Conservation (phyloP, 2,113 vertebrate genomes). For the Anoura caudifer region DNA sequence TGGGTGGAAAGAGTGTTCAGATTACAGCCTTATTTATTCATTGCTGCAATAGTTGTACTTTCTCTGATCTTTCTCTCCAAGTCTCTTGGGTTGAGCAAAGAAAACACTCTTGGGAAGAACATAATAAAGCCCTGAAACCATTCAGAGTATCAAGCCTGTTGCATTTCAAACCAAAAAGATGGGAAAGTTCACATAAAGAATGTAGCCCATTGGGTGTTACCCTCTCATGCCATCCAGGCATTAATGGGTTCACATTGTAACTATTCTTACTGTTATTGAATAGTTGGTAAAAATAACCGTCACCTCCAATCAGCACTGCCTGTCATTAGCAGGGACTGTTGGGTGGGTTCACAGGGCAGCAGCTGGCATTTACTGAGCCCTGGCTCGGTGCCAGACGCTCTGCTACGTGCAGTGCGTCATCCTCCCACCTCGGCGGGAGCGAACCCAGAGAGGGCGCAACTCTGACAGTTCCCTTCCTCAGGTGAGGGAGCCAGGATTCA, state of each 20-base stretch:
- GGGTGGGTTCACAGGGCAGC: background rate
- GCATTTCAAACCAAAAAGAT: background rate
- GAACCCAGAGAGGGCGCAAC: background rate
- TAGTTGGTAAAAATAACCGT: background rate
- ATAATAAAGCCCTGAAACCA: background rate
- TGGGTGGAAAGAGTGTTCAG: background rate
- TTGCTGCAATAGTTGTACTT: background rate
- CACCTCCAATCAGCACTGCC: background rate
- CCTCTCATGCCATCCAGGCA: background rate
- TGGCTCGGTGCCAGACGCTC: background rate
- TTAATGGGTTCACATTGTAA: background rate
- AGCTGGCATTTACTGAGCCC: background rate
- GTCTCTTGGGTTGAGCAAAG: background rate
- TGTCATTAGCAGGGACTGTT: background rate
- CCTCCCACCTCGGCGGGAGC: fast-evolving
- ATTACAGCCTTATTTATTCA: background rate
- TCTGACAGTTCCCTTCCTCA: background rate
- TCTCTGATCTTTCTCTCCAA: background rate
- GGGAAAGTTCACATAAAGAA: background rate
- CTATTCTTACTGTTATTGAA: background rate
- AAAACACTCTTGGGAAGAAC: background rate
- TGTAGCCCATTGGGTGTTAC: background rate
- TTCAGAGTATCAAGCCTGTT: background rate
- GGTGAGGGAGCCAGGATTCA: background rate
- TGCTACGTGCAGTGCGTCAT: too few relatives aligned